phyloP scores from a whole-genome alignment of 2,888 invertebrate genomes.

The Pherbina coryleti region DNA sequence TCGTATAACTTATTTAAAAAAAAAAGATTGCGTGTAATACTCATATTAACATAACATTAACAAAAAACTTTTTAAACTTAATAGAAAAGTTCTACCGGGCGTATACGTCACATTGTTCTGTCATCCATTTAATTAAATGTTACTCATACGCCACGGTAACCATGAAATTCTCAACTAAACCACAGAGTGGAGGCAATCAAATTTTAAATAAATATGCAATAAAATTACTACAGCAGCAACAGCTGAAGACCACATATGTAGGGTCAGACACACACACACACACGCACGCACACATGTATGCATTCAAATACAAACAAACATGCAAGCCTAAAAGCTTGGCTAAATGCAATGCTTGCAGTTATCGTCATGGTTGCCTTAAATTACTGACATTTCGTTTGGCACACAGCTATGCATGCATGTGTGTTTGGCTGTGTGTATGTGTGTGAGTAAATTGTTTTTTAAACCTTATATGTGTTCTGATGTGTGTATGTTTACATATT shows the following conservation, averaged over 20 bases:
- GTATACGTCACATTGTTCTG: too few relatives aligned
- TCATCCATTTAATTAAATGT: neutral
- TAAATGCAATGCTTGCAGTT: neutral
- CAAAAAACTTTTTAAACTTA: too few relatives aligned
- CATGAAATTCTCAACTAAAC: neutral
- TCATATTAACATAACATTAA: too few relatives aligned
- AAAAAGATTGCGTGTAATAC: too few relatives aligned
- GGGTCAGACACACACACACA: constrained; percentile 15
- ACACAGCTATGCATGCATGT: neutral
- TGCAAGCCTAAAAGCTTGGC: neutral
- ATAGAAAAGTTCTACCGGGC: too few relatives aligned
- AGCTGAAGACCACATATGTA: constrained; percentile 4
- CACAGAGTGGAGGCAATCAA: neutral
- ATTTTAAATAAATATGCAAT: neutral
- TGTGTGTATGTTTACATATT: too few relatives aligned
- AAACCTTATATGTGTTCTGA: too few relatives aligned
- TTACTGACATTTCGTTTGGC: too few relatives aligned
- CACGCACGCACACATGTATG: neutral
- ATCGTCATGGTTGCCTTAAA: too few relatives aligned
- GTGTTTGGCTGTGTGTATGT: constrained; percentile 23
- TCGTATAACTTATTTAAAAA: too few relatives aligned
- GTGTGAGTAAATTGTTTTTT: constrained; percentile 16
- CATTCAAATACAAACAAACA: neutral
- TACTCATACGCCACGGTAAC: constrained; percentile 4
- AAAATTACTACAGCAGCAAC: neutral